Evolutionary conservation across 2,113 vertebrate species (phyloP).

Genomic region (Rhynchomys soricoides): DNA sequence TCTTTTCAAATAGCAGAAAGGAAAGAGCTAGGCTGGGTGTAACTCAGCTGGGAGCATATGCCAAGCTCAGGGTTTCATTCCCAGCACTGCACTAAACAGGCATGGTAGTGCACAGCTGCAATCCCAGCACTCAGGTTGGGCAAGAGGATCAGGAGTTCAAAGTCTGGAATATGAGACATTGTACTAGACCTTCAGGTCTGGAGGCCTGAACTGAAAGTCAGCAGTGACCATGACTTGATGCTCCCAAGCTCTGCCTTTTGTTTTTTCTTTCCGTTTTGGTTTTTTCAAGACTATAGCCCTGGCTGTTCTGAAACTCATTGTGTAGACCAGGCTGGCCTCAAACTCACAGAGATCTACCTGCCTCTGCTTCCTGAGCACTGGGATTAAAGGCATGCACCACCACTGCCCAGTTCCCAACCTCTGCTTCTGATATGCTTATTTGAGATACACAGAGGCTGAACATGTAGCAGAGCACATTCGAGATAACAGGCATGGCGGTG

Average conservation of each 20-base stretch:
- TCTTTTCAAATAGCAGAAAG: background rate
- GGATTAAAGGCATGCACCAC: too few relatives aligned
- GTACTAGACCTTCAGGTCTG: background rate
- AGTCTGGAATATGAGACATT: background rate
- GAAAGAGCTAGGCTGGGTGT: background rate
- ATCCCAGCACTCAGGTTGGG: background rate
- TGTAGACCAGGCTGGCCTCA: too few relatives aligned
- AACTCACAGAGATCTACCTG: too few relatives aligned
- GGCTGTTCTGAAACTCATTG: too few relatives aligned
- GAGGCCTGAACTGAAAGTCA: conserved; percentile 25
- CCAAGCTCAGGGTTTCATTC: background rate
- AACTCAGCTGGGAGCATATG: background rate
- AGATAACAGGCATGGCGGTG: background rate
- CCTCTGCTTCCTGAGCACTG: too few relatives aligned
- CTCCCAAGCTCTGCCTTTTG: background rate
- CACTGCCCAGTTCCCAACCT: background rate
- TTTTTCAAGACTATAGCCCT: too few relatives aligned
- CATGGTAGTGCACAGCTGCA: background rate
- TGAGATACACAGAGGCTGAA: background rate
- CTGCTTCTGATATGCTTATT: background rate
- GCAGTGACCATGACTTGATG: background rate
- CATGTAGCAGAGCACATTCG: background rate
- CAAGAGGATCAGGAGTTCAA: background rate
- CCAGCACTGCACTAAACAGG: background rate
- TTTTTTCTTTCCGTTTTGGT: too few relatives aligned